These are phyloP conservation scores for Dinocampus coccinellae DNA, from an alignment of 2,888 invertebrate genomes.

Conservation along the genomic window DNA sequence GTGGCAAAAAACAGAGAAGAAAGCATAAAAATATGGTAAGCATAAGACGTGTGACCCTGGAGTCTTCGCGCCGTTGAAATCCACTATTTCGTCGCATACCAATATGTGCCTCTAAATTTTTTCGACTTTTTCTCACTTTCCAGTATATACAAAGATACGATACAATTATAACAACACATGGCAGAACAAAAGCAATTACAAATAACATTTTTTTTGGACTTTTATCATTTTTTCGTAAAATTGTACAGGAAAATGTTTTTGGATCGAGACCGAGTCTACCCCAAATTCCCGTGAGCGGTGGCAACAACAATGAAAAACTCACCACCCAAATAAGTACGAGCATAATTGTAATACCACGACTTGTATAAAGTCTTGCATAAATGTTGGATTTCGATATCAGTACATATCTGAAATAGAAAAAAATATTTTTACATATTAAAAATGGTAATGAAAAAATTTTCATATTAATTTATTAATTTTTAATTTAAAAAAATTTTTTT, in stretches of 20 bases:
- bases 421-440: too few species aligned
- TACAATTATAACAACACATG: slow-evolving; percentile 86
- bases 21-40: slow-evolving; percentile 89
- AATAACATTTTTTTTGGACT: slow-evolving; percentile 90
- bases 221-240: slow-evolving; percentile 80
- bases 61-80: slow-evolving; percentile 78
- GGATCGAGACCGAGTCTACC: slow-evolving; percentile 85
- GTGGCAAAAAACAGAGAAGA: slow-evolving; percentile 86
- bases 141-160: slow-evolving; percentile 90
- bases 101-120: slow-evolving; percentile 80
- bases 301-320: slow-evolving; percentile 74
- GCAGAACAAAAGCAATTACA: slow-evolving; percentile 85
- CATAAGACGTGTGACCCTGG: slow-evolving; percentile 87
- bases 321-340: slow-evolving; percentile 84
- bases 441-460: slow-evolving; percentile 21
- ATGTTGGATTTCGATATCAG: slow-evolving; percentile 85
- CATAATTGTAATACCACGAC: slow-evolving; percentile 81
- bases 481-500: background rate
- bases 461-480: too few species aligned
- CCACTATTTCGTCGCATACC: slow-evolving; percentile 69
- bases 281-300: slow-evolving; percentile 86
- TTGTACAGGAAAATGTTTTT: slow-evolving; percentile 90
- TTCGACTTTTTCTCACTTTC: slow-evolving; percentile 81
- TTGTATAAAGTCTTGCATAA: slow-evolving; percentile 84
- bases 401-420: slow-evolving; percentile 86